These are phyloP conservation scores for Nipponacmea schrenckii DNA, from an alignment of 2,888 invertebrate genomes.

Conservation along the genomic window DNA sequence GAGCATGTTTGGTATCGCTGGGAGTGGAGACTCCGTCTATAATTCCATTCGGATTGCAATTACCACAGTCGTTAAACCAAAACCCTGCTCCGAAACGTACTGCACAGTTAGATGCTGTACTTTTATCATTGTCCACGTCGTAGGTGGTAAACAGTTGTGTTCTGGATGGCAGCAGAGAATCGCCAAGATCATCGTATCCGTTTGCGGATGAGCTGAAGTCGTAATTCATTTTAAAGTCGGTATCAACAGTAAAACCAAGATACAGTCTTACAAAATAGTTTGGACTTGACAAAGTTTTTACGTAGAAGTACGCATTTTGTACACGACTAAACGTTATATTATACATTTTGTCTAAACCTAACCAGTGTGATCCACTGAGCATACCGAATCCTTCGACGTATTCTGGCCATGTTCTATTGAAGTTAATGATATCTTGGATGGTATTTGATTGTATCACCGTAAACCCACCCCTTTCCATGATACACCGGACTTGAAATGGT, in stretches of 20 bases:
- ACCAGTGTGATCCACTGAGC: background rate
- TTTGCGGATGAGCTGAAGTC: too few relatives aligned
- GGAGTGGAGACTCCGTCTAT: background rate
- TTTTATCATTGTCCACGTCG: background rate
- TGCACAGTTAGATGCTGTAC: background rate
- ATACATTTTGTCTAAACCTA: constrained; percentile 22
- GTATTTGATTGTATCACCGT: background rate
- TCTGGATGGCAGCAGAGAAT: background rate
- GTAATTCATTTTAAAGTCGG: background rate
- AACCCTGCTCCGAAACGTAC: background rate
- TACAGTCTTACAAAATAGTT: background rate
- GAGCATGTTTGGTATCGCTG: too few relatives aligned
- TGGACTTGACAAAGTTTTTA: background rate
- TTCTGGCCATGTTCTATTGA: constrained; percentile 18
- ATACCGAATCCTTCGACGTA: constrained; percentile 19
- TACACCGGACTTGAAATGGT: constrained; percentile 19
- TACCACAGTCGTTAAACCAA: background rate
- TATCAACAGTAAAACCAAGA: background rate
- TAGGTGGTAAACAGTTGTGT: background rate
- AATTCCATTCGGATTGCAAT: background rate
- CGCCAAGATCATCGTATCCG: background rate
- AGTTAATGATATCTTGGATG: background rate
- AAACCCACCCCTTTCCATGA: background rate
- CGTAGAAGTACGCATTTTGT: background rate
- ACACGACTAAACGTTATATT: constrained; percentile 11